Base-by-base conservation (phyloP, 1,140 invertebrate genomes). In the Centruroides sculpturatus region DNA sequence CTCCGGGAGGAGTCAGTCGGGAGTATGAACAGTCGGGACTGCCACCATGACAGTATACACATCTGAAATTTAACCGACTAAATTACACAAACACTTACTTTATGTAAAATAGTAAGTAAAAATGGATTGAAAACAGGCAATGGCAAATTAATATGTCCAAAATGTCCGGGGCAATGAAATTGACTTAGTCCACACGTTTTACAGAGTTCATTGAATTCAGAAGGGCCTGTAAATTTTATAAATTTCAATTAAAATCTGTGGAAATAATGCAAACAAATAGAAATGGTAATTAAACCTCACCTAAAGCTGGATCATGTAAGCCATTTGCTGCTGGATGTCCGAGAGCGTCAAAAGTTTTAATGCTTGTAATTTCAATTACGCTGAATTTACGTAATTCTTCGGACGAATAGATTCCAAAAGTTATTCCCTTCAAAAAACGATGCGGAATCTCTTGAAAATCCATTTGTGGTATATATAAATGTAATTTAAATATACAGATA, bases 111-210 rank as follows among this genome's bases (percentile, higher is more conserved):
- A 71, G 84, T 85, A 55, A 89, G 85, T 69, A 93, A 91, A 46
- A 98, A 67, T 4, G 95, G 93, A 81, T 98, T 98, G 51, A 92
- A 85, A 1, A 94, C 85, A 7, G 89, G 83, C 4, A 97, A 73
- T 4, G 91, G 88, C n/a, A 99, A 75, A 61, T 86, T 84, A 62
- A 99, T 95, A 69, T 97, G 89, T 0, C 95, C 95, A 76, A 94
- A 86, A 75, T 99, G 96, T 4, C 96, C 95, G 1, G 85, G 81
- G 75, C 95, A 99, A 60, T 82, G 76, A 10, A 76, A 66, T n/a
- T 78, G 69, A 63, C 75, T 79, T 61, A 84, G 79, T 6, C 80
- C 78, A 75, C 95, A 98, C 12, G 92, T 97, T 10, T 74, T 73
- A 76, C 95, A 98, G 7, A 80, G 75, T 60, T 89, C 85, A 70